phyloP scores from a whole-genome alignment of 2,888 invertebrate genomes.

The Eupeodes luniger region DNA sequence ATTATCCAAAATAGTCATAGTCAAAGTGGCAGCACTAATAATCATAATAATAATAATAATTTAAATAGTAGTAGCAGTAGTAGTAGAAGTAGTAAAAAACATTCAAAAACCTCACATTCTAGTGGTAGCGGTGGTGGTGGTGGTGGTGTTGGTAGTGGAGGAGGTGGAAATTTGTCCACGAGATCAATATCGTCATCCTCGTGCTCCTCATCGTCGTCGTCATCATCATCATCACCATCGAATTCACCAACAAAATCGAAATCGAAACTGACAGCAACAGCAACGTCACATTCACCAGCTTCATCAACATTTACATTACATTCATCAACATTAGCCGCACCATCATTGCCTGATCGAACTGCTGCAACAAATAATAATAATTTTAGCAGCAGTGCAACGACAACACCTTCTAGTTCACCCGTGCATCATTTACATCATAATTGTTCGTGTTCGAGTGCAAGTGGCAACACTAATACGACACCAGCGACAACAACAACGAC shows the following conservation, averaged over 20 bases:
- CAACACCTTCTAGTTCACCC: conserved; percentile 70
- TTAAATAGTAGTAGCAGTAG: conserved; percentile 63
- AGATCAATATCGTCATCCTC: conserved; percentile 41
- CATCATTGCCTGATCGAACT: conserved; percentile 76
- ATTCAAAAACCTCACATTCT: conserved; percentile 77
- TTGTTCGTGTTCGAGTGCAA: conserved; percentile 70
- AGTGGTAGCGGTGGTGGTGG: conserved; percentile 53
- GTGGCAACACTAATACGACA: conserved; percentile 58
- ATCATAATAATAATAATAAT: conserved; percentile 59
- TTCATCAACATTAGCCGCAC: conserved; percentile 73
- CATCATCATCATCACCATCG: conserved; percentile 56
- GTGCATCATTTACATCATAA: conserved; percentile 77
- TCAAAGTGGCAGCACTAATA: conserved; percentile 62
- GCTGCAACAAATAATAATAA: conserved; percentile 46
- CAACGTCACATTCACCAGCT: conserved; percentile 54
- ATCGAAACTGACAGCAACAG: conserved; percentile 52
- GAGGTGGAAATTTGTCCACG: neutral
- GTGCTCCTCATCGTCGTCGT: conserved; percentile 50
- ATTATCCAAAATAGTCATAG: conserved; percentile 77
- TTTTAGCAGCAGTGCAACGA: conserved; percentile 73
- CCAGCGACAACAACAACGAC: conserved; percentile 43
- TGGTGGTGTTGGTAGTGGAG: neutral
- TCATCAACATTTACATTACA: conserved; percentile 61
- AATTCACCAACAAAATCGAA: conserved; percentile 66
- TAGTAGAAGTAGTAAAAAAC: conserved; percentile 77